These are phyloP conservation scores for Thamnophis sirtalis DNA, from an alignment of 2,113 vertebrate genomes.

Conservation along the genomic window DNA sequence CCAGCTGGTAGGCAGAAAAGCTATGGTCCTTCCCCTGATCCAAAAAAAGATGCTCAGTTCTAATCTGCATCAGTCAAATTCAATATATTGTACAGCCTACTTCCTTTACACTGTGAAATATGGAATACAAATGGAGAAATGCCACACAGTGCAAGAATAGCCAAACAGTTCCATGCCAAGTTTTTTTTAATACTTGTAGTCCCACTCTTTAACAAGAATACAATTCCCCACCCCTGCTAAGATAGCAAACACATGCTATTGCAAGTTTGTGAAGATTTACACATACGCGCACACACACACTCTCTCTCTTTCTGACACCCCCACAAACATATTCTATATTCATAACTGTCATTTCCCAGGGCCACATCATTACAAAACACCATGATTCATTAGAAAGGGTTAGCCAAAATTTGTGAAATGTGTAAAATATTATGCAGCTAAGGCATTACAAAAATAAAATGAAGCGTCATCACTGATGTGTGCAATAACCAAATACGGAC, in stretches of 20 bases:
- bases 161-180: constrained; percentile 25
- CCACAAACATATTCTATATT: background rate
- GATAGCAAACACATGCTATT: background rate
- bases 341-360: constrained; percentile 29
- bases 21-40: background rate
- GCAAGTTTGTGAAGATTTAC: background rate
- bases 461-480: background rate
- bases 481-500: background rate
- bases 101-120: constrained; percentile 9
- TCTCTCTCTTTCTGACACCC: background rate
- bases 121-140: constrained; percentile 33
- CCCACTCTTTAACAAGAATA: background rate
- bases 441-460: background rate
- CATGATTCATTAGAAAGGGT: constrained; percentile 11
- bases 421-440: background rate
- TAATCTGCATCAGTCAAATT: background rate
- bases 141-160: constrained; percentile 19
- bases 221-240: background rate
- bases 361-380: constrained; percentile 30
- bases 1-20: background rate
- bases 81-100: background rate
- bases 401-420: constrained; percentile 27
- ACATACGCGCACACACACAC: background rate
- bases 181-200: background rate
- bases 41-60: background rate